Evolutionary conservation across 2,797 vertebrate genomes (phyloP).

Genomic region (Ctenochaetus hawaiiensis): DNA sequence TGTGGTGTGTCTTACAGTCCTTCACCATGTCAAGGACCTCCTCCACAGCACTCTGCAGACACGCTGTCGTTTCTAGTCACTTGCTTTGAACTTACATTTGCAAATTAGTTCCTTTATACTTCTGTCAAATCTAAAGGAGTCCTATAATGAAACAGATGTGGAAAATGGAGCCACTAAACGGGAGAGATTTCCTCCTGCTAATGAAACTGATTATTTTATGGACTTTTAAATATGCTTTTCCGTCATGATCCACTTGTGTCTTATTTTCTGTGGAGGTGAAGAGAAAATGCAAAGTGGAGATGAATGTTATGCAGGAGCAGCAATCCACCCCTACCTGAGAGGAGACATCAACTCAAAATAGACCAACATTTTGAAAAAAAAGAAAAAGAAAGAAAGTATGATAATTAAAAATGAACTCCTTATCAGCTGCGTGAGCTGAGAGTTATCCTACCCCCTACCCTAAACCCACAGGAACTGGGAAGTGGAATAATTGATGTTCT

Average conservation of each 20-base stretch:
- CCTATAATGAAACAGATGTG: conserved; percentile 55
- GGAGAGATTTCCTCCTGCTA: conserved; percentile 43
- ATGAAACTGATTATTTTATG: conserved; percentile 66
- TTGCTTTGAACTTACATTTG: conserved; percentile 41
- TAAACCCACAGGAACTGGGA: conserved; percentile 59
- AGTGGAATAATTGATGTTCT: conserved; percentile 70
- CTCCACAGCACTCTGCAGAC: conserved; percentile 29
- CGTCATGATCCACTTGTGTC: conserved; percentile 44
- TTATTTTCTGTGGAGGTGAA: conserved; percentile 31
- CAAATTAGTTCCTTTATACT: conserved; percentile 38
- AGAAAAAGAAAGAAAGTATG: conserved; percentile 36
- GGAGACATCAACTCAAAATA: conserved; percentile 60
- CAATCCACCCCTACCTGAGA: conserved; percentile 29
- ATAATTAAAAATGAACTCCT: conserved; percentile 68
- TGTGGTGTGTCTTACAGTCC: background rate
- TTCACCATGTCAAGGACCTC: conserved; percentile 19
- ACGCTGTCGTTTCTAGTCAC: background rate
- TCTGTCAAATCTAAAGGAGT: conserved; percentile 29
- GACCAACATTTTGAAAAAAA: conserved; percentile 34
- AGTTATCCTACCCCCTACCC: conserved; percentile 37
- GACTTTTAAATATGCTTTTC: conserved; percentile 42
- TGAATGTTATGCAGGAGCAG: conserved; percentile 44
- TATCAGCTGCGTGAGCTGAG: conserved; percentile 55
- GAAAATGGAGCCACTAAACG: conserved; percentile 40
- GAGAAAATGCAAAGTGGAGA: conserved; percentile 45